Conservation (phyloP, 2,797 vertebrate species). For the Glyptemys insculpta region DNA sequence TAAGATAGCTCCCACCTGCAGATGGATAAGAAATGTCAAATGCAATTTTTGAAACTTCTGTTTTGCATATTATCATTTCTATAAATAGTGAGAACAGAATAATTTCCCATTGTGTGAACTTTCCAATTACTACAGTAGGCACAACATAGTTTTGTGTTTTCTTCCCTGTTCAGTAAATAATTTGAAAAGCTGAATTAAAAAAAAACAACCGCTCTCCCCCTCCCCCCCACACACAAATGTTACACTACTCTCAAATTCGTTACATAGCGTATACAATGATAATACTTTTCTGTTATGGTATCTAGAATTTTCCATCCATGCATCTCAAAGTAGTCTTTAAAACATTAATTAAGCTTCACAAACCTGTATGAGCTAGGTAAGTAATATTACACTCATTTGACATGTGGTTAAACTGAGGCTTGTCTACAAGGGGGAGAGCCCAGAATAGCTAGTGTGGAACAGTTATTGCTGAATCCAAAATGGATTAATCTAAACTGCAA, state of each 20-base stretch:
- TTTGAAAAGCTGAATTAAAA: background rate
- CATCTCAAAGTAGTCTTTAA: background rate
- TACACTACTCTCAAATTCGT: background rate
- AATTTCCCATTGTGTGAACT: background rate
- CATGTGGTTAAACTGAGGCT: background rate
- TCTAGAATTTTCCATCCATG: background rate
- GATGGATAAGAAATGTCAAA: background rate
- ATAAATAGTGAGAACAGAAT: background rate
- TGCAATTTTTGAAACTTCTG: background rate
- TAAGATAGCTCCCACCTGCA: background rate
- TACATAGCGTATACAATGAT: background rate
- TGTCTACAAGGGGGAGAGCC: background rate
- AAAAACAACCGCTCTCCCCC: too few relatives aligned
- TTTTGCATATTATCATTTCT: background rate
- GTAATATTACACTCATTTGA: background rate
- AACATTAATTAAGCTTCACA: fast-evolving
- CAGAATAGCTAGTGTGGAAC: background rate
- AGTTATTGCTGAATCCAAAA: background rate
- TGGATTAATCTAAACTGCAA: background rate
- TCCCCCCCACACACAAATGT: fast-evolving
- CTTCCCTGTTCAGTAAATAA: background rate
- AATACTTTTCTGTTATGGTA: background rate
- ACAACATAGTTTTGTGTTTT: background rate
- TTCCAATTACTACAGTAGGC: background rate
- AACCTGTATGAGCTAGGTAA: background rate